Evolutionary conservation across 2,113 vertebrate genomes (phyloP).

Genomic region (Elanus axillaris): DNA sequence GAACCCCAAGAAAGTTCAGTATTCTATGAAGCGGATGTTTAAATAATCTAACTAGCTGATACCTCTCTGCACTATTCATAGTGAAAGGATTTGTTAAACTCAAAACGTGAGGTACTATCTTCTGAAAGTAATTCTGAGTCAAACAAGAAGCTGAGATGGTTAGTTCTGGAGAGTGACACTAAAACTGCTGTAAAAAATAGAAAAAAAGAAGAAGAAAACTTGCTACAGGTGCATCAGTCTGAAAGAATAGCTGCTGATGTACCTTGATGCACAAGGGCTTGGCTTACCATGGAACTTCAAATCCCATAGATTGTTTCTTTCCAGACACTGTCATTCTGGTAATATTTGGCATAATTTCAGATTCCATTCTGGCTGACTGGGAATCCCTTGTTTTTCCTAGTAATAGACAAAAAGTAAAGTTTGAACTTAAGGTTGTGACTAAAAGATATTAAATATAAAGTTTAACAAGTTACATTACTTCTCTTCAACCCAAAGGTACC

Average conservation of each 20-base stretch:
- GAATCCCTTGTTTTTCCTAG: slow-evolving; percentile 85
- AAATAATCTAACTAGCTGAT: slow-evolving; percentile 36
- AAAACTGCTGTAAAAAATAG: slow-evolving; percentile 61
- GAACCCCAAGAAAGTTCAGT: slow-evolving; percentile 52
- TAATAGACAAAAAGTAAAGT: slow-evolving; percentile 55
- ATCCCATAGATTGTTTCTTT: slow-evolving; percentile 97
- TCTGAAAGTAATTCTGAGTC: slow-evolving; percentile 69
- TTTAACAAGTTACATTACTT: background rate
- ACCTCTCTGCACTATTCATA: slow-evolving; percentile 59
- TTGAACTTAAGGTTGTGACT: slow-evolving; percentile 28
- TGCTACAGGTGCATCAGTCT: slow-evolving; percentile 61
- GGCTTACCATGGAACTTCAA: slow-evolving; percentile 91
- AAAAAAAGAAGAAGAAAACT: slow-evolving; percentile 37
- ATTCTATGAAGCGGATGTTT: slow-evolving; percentile 65
- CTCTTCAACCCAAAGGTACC: background rate
- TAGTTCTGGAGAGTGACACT: slow-evolving; percentile 48
- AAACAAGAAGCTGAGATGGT: slow-evolving; percentile 62
- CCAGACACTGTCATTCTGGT: slow-evolving; percentile 96
- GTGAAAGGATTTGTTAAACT: slow-evolving; percentile 68
- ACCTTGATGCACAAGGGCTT: slow-evolving; percentile 51
- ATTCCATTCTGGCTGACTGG: slow-evolving; percentile 78
- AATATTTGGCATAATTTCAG: slow-evolving; percentile 92
- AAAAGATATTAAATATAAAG: background rate
- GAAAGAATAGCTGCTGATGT: slow-evolving; percentile 29
- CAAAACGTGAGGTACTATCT: slow-evolving; percentile 61